phyloP scores from a whole-genome alignment of 1,140 invertebrate species.

The Steinernema feltiae region DNA sequence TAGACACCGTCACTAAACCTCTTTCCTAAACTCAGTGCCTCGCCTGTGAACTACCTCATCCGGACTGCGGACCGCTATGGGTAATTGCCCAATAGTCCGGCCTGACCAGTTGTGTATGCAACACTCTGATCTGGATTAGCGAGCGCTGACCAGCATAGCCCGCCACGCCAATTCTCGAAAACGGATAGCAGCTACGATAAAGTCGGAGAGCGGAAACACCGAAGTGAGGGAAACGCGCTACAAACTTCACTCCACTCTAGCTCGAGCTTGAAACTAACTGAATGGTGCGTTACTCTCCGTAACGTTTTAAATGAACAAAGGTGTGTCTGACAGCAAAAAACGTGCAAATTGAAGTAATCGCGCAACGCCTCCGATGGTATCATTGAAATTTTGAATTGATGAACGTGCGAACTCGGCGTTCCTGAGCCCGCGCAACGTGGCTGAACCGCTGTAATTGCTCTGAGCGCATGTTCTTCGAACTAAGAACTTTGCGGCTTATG shows the following conservation, averaged over 20 bases:
- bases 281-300: background rate
- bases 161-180: background rate
- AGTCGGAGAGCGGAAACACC: background rate
- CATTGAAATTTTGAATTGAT: background rate
- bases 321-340: slow-evolving; percentile 9
- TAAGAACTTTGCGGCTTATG: background rate
- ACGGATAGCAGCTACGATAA: too few relatives aligned
- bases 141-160: background rate
- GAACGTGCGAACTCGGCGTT: slow-evolving; percentile 1
- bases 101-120: background rate
- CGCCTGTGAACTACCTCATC: background rate
- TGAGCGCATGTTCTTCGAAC: background rate
- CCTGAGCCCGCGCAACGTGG: background rate
- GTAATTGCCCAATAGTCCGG: background rate
- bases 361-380: slow-evolving; percentile 13
- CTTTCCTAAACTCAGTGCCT: slow-evolving; percentile 3
- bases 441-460: background rate
- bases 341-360: background rate
- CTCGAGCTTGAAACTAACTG: background rate
- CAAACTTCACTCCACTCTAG: background rate
- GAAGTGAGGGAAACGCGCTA: too few relatives aligned
- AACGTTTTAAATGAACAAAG: background rate
- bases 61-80: background rate
- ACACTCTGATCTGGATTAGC: background rate
- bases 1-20: slow-evolving; percentile 8